Conservation (phyloP, 1,140 invertebrate genomes). For the Neodiprion pinetum region DNA sequence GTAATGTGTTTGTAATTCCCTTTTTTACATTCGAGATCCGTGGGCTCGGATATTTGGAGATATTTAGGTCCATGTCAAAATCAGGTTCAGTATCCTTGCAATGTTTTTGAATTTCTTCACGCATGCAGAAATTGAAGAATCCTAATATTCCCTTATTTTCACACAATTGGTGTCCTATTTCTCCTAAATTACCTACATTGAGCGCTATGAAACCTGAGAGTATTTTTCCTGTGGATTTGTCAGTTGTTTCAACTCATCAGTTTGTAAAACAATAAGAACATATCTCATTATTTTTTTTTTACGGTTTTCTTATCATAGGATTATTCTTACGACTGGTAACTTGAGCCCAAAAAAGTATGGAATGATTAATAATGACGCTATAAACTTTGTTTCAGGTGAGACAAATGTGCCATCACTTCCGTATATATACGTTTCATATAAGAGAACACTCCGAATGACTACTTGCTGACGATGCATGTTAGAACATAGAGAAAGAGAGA, state of each 20-base stretch:
- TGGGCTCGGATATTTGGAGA: too few species aligned
- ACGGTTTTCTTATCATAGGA: background rate
- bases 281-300: slow-evolving; percentile 15
- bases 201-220: too few species aligned
- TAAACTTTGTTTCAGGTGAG: slow-evolving; percentile 62
- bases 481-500: slow-evolving; percentile 47
- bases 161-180: too few species aligned
- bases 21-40: too few species aligned
- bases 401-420: slow-evolving; percentile 77
- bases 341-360: slow-evolving; percentile 3
- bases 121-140: too few species aligned
- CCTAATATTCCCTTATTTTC: too few species aligned
- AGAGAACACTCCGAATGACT: slow-evolving; percentile 67
- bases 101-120: too few species aligned
- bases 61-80: too few species aligned
- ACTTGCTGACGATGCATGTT: slow-evolving; percentile 66
- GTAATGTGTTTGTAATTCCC: too few species aligned
- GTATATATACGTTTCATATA: slow-evolving; percentile 73
- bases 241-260: background rate
- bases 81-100: too few species aligned
- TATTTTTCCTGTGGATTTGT: too few species aligned
- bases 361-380: slow-evolving; percentile 13
- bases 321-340: background rate
- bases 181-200: too few species aligned
- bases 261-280: background rate